Base-by-base conservation (phyloP, 2,113 vertebrate species). In the Cyprinodon brontotheroides region DNA sequence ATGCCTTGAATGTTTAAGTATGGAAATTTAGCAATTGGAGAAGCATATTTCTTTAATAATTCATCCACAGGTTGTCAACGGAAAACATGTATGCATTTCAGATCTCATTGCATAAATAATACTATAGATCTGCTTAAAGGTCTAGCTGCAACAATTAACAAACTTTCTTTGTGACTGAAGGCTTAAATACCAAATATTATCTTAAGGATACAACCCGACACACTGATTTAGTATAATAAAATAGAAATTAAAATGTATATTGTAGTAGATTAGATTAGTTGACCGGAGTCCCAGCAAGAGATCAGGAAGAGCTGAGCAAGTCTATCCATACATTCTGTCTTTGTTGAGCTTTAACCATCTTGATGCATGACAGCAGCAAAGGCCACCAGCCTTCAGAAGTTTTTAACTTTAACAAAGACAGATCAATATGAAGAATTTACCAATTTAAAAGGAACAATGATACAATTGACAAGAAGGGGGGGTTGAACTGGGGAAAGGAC, bases 281-380 rank as follows among this genome's bases (percentile, higher is more conserved):
- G 12, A 15, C 64, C 47, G 61, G 39, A 47, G 15, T 36, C 59
- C 53, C 61, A 17, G 60, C 2, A 0, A 38, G 57, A 43, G 63
- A 62, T 70, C 79, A n/a, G 50, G n/a, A 57, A n/a, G 50, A 57
- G 50, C 71, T 72, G 11, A 11, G 72, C 11, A 63, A 79, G 71
- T 80, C 77, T 68, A n/a, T n/a, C n/a, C n/a, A 1, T n/a, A 70
- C 8, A 53, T 71, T 80, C 38, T 68, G 66, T 80, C 80, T 81
- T 72, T 81, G 83, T 86, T 79, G 79, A n/a, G n/a, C n/a, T n/a
- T n/a, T n/a, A n/a, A n/a, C n/a, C n/a, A n/a, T n/a, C n/a, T n/a
- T n/a, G 59, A 61, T 20, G 1, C 60, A n/a, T 11, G 83, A 80
- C 82, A 68, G 72, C 68, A 70, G 61, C 65, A n/a, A n/a, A n/a